These are phyloP conservation scores for Chydorus sphaericus DNA, from an alignment of 2,888 invertebrate genomes.

Conservation along the genomic window DNA sequence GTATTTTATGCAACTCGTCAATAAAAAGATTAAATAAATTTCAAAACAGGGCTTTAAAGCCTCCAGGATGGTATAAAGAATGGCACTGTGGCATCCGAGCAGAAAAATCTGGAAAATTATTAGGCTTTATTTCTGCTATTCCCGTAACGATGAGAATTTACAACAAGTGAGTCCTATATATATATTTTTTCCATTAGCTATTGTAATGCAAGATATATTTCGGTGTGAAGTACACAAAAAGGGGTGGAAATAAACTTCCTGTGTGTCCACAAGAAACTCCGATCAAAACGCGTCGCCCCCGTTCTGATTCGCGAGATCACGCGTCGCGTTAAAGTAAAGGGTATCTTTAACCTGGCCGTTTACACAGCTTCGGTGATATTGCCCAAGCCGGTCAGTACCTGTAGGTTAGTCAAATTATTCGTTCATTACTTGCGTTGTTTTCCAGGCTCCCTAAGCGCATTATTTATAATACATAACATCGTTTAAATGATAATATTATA, in stretches of 20 bases:
- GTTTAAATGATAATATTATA: constrained; percentile 23
- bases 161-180: constrained; percentile 43
- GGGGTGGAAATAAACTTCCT: constrained; percentile 99
- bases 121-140: constrained; percentile 97
- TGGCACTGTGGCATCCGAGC: constrained; percentile 99
- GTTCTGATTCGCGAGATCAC: constrained; percentile 97
- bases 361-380: constrained; percentile 97
- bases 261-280: constrained; percentile 96
- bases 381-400: constrained; percentile 92
- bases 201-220: too few relatives aligned
- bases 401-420: constrained; percentile 39
- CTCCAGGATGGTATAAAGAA: constrained; percentile 88
- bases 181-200: not conserved
- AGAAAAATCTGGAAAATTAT: constrained; percentile 75
- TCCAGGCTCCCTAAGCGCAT: too few relatives aligned
- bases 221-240: constrained; percentile 46
- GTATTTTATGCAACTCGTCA: not conserved
- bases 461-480: not conserved
- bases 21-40: constrained; percentile 4
- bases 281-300: constrained; percentile 94
- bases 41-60: constrained; percentile 68
- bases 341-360: constrained; percentile 95
- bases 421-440: too few relatives aligned
- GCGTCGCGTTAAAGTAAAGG: constrained; percentile 81
- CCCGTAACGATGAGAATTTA: constrained; percentile 86